A percentile compares a stretch with the other conserved stretches of the same genome.
Evolutionary conservation across 2,797 vertebrate genomes (phyloP).

Genomic region (Xiphophorus birchmanni): DNA sequence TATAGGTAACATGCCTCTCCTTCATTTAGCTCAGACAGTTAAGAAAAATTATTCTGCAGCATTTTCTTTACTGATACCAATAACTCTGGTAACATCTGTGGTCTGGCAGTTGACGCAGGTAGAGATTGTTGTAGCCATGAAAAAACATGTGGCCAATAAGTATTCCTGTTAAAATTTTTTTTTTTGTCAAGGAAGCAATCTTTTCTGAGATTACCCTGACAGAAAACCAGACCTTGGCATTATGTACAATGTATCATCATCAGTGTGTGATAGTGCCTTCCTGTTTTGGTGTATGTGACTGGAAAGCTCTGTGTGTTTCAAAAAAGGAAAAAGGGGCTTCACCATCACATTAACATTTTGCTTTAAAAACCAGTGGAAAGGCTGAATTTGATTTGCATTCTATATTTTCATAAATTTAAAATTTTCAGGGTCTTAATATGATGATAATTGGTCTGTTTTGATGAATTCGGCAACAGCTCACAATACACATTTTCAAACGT

Average conservation of each 20-base stretch:
- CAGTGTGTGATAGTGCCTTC: neutral
- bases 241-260: neutral
- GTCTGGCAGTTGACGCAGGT: neutral
- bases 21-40: neutral
- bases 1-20: neutral
- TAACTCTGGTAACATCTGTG: neutral
- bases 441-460: neutral
- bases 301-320: neutral
- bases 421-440: neutral
- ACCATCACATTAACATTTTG: neutral
- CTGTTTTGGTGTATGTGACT: neutral
- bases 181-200: neutral
- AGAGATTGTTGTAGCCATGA: neutral
- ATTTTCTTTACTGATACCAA: neutral
- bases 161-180: neutral
- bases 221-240: neutral
- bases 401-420: neutral
- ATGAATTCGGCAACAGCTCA: slow-evolving; percentile 19
- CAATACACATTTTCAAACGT: neutral
- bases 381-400: neutral
- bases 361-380: neutral
- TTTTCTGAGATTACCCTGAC: neutral
- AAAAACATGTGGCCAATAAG: neutral
- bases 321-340: neutral
- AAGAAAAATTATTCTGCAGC: neutral